phyloP scores from a whole-genome alignment of 2,888 invertebrate species.

The Bombyx huttoni region DNA sequence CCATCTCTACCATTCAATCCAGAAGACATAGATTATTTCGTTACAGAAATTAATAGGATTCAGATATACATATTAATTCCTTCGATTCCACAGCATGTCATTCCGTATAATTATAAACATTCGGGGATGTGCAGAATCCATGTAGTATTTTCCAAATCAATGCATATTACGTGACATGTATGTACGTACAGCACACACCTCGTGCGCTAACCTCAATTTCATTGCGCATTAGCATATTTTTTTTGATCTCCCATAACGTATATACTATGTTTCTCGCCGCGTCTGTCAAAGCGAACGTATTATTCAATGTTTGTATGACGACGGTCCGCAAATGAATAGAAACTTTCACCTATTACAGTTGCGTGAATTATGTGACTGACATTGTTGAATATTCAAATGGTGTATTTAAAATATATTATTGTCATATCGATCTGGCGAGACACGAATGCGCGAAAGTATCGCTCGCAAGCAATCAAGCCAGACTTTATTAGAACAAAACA shows the following conservation, averaged over 20 bases:
- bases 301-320: background rate
- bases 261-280: background rate
- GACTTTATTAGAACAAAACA: background rate
- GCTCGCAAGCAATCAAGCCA: background rate
- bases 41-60: no score
- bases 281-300: background rate
- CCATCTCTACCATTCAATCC: no score
- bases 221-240: background rate
- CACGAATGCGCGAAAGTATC: background rate
- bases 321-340: slow-evolving; percentile 10
- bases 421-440: background rate
- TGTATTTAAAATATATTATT: background rate
- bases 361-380: slow-evolving; percentile 21
- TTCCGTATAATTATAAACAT: no score
- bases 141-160: background rate
- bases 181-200: no score
- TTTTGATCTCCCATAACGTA: background rate
- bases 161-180: background rate
- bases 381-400: slow-evolving; percentile 10
- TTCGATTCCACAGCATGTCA: no score
- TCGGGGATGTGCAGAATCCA: background rate
- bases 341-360: slow-evolving; percentile 40
- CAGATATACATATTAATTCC: no score
- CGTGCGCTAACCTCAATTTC: background rate
- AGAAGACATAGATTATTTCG: no score